These are phyloP conservation scores for Stegana nigrithorax DNA, from an alignment of 2,888 invertebrate genomes.

Conservation along the genomic window DNA sequence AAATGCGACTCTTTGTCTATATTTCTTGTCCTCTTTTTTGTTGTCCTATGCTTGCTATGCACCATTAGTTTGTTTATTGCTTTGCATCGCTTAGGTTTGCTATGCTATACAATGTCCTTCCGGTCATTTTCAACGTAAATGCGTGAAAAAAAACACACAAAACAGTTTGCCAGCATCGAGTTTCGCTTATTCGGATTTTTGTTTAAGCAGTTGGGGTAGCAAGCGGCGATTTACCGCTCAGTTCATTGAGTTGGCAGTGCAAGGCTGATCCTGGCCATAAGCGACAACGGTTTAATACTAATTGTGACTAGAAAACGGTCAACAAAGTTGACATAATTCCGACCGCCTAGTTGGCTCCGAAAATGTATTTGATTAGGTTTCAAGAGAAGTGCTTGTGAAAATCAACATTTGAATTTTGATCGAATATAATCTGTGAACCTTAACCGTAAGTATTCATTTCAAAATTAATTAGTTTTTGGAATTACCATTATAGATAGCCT, in stretches of 20 bases:
- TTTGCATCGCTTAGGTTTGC: slow-evolving; percentile 45
- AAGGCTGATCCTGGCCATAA: no score
- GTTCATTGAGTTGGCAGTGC: slow-evolving; percentile 30
- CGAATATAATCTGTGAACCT: no score
- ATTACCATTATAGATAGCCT: no score
- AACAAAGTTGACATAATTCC: no score
- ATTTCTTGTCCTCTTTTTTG: slow-evolving; percentile 28
- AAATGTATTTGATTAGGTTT: no score
- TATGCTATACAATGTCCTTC: slow-evolving; percentile 58
- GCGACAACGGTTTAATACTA: no score
- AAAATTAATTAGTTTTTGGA: no score
- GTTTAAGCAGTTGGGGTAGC: slow-evolving; percentile 9
- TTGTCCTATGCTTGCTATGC: slow-evolving; percentile 18
- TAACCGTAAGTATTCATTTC: no score
- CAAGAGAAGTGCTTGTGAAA: no score
- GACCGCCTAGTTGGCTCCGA: no score
- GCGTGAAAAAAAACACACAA: slow-evolving; percentile 26
- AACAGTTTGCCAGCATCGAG: slow-evolving; percentile 9
- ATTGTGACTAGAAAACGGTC: no score
- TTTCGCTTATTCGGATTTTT: slow-evolving; percentile 37
- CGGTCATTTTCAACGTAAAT: slow-evolving; percentile 60
- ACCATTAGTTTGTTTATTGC: slow-evolving; percentile 51
- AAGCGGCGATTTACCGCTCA: slow-evolving; percentile 53
- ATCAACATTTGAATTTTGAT: no score
- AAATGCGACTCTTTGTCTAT: slow-evolving; percentile 2